Evolutionary conservation across 2,888 invertebrate species (phyloP), one percentile per base, ranked within the genome.

Genomic region (Apeira syringaria): DNA sequence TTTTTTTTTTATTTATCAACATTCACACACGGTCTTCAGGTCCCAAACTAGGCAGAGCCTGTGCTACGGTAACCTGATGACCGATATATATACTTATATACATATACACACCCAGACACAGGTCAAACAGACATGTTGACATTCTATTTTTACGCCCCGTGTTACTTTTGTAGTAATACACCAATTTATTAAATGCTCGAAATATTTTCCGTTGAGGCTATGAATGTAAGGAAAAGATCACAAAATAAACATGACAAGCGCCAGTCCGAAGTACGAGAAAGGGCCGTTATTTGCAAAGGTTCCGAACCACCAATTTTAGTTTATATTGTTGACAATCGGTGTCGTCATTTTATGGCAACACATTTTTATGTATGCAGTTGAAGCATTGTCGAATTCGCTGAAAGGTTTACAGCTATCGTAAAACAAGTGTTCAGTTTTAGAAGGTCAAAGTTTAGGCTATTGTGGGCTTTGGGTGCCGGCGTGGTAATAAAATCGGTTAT

Each of bases 381-480:
- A 63, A 69, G 72, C 71, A 74, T 78, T 75, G 71, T 74, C 68
- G 61, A 69, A 64, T 62, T 61, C 57, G 68, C 68, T 69, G 68
- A 70, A 76, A 74, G 74, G 75, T 82, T 83, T 79, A 81, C 66
- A 62, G 62, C 66, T 55, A 51, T 69, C 75, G 66, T 83, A 81
- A 80, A 76, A 67, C 68, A 68, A 74, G 64, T 63, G 61, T 67
- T 67, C 60, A 50, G 60, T 69, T 72, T 30, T 59, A 53, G 59
- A 59, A 62, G 72, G 70, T 68, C 71, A 68, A 66, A 74, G 68
- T 67, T 63, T 59, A 41, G 49, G 53, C 48, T 47, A 59, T 60
- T 59, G 56, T 33, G 39, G 36, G 24, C 24, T 35, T 9, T 10
- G 12, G 37, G 53, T 42, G 33, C 47, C 37, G 48, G 46, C 30